phyloP scores from a whole-genome alignment of 2,113 vertebrate genomes.

The Puntigrus tetrazona region DNA sequence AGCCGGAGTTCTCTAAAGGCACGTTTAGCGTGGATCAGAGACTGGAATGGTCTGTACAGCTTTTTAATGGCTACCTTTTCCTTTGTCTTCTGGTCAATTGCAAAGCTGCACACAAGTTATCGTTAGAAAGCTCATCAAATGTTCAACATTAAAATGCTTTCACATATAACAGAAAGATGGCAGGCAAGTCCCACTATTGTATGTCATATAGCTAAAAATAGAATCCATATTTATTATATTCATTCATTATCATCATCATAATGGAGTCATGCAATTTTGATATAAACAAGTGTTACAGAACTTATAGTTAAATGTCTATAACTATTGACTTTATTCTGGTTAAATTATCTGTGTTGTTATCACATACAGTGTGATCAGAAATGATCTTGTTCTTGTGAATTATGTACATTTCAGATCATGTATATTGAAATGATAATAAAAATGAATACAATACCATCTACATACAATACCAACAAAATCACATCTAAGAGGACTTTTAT shows the following conservation, averaged over 20 bases:
- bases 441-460: neutral
- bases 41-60: conserved; percentile 81
- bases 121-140: neutral
- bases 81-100: conserved; percentile 73
- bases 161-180: neutral
- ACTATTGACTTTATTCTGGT: neutral
- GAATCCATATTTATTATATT: neutral
- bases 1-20: conserved; percentile 80
- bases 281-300: neutral
- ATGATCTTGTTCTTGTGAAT: neutral
- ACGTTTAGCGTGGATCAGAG: conserved; percentile 76
- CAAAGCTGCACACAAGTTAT: conserved; percentile 64
- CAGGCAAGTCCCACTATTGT: neutral
- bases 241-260: neutral
- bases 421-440: neutral
- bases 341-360: neutral
- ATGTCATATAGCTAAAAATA: neutral
- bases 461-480: neutral
- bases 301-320: neutral
- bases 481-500: neutral
- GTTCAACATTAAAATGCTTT: neutral
- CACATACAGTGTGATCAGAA: neutral
- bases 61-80: conserved; percentile 84
- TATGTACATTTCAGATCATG: neutral
- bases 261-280: neutral